phyloP scores from a whole-genome alignment of 1,140 invertebrate species.

The Planococcus citri region DNA sequence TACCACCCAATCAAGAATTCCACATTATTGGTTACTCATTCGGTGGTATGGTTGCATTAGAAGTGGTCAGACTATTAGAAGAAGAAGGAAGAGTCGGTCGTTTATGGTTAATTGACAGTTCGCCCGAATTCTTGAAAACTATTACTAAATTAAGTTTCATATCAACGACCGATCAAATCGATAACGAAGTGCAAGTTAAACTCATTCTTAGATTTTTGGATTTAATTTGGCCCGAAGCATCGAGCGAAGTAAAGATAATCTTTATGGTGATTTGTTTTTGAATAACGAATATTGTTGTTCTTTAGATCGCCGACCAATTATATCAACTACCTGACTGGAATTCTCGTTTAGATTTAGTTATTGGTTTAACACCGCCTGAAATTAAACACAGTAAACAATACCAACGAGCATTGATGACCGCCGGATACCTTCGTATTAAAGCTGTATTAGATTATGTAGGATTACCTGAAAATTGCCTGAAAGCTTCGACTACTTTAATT shows the following conservation, averaged over 20 bases:
- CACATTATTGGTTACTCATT: constrained; percentile 53
- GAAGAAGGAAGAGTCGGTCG: constrained; percentile 36
- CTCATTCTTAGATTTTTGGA: constrained; percentile 27
- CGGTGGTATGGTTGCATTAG: constrained; percentile 43
- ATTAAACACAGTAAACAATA: constrained; percentile 27
- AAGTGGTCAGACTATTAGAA: constrained; percentile 43
- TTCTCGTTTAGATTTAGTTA: constrained; percentile 33
- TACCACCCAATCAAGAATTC: constrained; percentile 35
- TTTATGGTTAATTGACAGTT: constrained; percentile 36
- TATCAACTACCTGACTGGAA: constrained; percentile 33
- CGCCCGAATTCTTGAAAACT: constrained; percentile 33
- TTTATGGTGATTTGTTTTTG: background rate
- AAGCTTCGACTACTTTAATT: constrained; percentile 46
- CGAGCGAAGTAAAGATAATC: constrained; percentile 24
- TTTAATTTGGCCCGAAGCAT: constrained; percentile 27
- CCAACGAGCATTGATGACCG: constrained; percentile 27
- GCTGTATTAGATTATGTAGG: constrained; percentile 40
- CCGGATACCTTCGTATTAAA: constrained; percentile 43
- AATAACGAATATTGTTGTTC: constrained; percentile 15
- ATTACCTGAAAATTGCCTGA: constrained; percentile 31
- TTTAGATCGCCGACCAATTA: constrained; percentile 35
- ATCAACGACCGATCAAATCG: constrained; percentile 13
- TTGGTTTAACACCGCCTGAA: constrained; percentile 25
- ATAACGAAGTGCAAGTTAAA: constrained; percentile 26
- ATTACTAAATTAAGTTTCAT: constrained; percentile 24